Evolutionary conservation across 2,113 vertebrate species (phyloP), one percentile per base, ranked within the genome.

Genomic region (Megaleporinus macrocephalus): DNA sequence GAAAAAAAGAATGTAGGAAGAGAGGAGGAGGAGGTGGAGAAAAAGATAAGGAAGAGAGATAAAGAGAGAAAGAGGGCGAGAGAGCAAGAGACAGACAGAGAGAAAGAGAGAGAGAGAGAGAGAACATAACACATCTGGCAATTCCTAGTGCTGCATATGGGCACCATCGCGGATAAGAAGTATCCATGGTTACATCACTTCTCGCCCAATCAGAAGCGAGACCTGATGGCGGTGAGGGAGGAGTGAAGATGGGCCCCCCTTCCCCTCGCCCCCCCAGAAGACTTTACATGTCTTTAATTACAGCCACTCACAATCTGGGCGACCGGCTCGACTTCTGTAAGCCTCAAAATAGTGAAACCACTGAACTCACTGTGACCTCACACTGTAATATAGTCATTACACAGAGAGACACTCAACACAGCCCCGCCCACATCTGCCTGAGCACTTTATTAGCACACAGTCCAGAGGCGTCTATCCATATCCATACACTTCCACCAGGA

Each of bases 71-170:
- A 63, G 51, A 79, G 33, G 65, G 59, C 47, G 74, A 51, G 16
- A 76, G 10, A 36, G 47, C 27, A 22, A 61, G 66, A 72, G 30
- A 63, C 75, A 53, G 22, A 77, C 72, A 62, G 53, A 24, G 49
- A 69, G 24, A 55, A 57, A 68, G 16, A 65, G 41, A 70, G 29
- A 51, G 76, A 30, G 30, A 73, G 59, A 62, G 41, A 59, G 49
- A 53, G 24, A 55, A 13, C 18, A 55, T 73, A 69, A 79, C 81
- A 83, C 88, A 90, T 91, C 84, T 90, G 89, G 89, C 62, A 61
- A 81, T 83, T 83, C 65, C 84, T 70, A 62, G 74, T 51, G 82
- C 81, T 59, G 83, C 78, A 86, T 87, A 77, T 81, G 78, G 79
- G 76, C 83, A 78, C 77, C 36, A 66, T 81, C 75, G 78, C 69